Evolutionary conservation across 2,797 vertebrate species (phyloP).

Genomic region (Xerus rutilus): DNA sequence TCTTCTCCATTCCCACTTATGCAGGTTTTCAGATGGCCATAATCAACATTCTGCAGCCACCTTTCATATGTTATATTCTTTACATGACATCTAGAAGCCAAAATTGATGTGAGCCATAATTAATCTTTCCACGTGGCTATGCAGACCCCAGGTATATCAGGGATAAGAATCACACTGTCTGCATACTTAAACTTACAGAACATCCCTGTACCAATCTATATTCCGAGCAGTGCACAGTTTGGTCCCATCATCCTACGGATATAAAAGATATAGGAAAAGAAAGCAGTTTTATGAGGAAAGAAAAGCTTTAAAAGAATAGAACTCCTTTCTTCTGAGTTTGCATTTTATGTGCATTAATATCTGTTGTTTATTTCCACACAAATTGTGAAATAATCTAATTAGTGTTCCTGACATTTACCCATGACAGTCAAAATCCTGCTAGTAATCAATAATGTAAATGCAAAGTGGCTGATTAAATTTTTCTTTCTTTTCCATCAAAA

Average conservation of each 20-base stretch:
- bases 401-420: conserved; percentile 81
- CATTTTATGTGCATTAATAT: conserved; percentile 59
- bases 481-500: conserved; percentile 78
- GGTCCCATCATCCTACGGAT: conserved; percentile 62
- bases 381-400: conserved; percentile 82
- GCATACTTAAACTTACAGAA: conserved; percentile 85
- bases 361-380: conserved; percentile 72
- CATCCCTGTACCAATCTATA: conserved; percentile 80
- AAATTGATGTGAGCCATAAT: conserved; percentile 87
- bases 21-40: conserved; percentile 69
- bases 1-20: conserved; percentile 31
- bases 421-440: conserved; percentile 76
- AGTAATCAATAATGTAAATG: conserved; percentile 86
- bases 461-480: conserved; percentile 83
- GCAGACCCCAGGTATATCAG: conserved; percentile 77
- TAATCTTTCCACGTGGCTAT: conserved; percentile 87
- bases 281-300: conserved; percentile 46
- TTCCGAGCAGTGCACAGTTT: conserved; percentile 80
- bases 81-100: conserved; percentile 89
- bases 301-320: conserved; percentile 66
- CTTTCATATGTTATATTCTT: conserved; percentile 84
- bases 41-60: conserved; percentile 85
- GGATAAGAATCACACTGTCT: conserved; percentile 81
- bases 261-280: conserved; percentile 73
- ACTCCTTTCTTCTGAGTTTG: conserved; percentile 48